Base-by-base conservation (phyloP, 2,113 vertebrate species). In the Aythya baeri region DNA sequence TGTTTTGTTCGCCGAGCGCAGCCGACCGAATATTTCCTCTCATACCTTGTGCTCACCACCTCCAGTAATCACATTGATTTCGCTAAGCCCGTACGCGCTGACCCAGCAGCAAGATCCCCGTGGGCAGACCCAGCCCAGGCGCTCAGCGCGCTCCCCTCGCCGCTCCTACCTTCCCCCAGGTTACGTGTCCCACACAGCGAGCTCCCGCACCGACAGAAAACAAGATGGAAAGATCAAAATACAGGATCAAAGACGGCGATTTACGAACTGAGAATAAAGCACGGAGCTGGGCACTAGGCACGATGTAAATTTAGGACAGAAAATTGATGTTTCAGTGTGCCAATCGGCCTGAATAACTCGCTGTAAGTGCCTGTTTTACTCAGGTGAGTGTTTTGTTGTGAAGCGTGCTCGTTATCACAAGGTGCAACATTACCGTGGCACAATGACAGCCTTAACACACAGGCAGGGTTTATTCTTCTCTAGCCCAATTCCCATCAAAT, bases 221-320 rank as follows among this genome's bases (percentile, higher is more conserved):
- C 20, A 58, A 21, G 29, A n/a, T 32, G 32, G 7, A 46, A 44
- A 74, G 5, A 23, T 2, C 21, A 20, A 83, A 75, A 25, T 1
- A 38, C 0, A 15, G 12, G 41, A 32, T 7, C 7, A 10, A 22
- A 83, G 9, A 4, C 0, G 1, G 5, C 11, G 8, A 2, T 17
- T 80, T 65, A 75, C 38, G 14, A 57, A 79, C 44, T 1, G 29
- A 73, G 50, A 13, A 41, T 32, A 34, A 52, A 11, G 34, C 38
- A 13, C 0, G 0, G 1, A 73, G 36, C 21, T 66, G 31, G 11
- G 74, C 43, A 54, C 27, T 1, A 26, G 9, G 26, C 32, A 13
- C 2, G 27, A 8, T 0, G 0, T n/a, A 74, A 55, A 62, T 27
- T 1, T 13, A 43, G 38, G 44, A 29, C 36, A 17, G 31, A 2